phyloP scores from a whole-genome alignment of 2,113 vertebrate genomes.

The Cyanocitta stelleri region DNA sequence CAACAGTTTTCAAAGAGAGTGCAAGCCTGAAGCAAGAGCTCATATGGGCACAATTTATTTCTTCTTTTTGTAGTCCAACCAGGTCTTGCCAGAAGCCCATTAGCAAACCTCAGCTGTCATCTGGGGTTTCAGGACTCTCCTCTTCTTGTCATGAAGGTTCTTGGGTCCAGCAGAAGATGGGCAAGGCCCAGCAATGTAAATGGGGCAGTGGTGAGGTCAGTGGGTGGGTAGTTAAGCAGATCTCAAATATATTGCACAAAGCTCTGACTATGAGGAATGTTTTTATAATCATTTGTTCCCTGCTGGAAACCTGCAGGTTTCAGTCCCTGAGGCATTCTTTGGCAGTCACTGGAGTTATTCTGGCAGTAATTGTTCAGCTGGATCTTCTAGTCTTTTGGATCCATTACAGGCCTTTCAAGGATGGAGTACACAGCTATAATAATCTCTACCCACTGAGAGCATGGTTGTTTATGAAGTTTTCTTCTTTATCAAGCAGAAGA shows the following conservation, averaged over 20 bases:
- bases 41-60: neutral
- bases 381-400: conserved; percentile 11
- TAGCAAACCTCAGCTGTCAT: neutral
- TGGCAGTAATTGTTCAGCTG: conserved; percentile 17
- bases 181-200: neutral
- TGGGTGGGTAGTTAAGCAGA: conserved; percentile 5
- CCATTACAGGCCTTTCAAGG: conserved; percentile 8
- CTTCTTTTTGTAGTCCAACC: neutral
- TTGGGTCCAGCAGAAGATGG: neutral
- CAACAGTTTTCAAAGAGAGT: neutral
- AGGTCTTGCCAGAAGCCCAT: neutral
- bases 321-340: conserved; percentile 19
- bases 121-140: neutral
- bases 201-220: neutral
- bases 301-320: conserved; percentile 43
- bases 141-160: neutral
- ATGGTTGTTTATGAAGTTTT: neutral
- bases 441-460: neutral
- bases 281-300: conserved; percentile 46
- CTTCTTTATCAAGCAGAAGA: neutral
- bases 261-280: conserved; percentile 14
- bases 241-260: conserved; percentile 27
- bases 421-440: neutral
- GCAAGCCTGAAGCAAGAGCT: neutral
- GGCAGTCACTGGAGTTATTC: conserved; percentile 15